These are phyloP conservation scores for Pogonognathellus flavescens DNA, from an alignment of 1,140 invertebrate genomes.

Conservation along the genomic window DNA sequence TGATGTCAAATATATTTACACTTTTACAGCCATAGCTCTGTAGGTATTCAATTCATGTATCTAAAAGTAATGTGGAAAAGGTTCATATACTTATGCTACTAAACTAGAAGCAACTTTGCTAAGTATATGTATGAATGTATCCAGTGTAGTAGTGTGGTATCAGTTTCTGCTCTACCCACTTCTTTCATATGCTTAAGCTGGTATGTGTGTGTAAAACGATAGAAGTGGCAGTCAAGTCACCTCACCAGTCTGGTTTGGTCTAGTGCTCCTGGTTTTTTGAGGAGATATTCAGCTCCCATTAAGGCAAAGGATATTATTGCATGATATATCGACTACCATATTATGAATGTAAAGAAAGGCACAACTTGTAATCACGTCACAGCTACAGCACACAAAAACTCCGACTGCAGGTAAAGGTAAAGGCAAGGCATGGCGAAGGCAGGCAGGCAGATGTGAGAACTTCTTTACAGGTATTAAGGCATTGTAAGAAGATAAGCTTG, in stretches of 20 bases:
- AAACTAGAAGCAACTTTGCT: too few species aligned
- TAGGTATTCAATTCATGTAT: too few species aligned
- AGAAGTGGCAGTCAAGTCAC: too few species aligned
- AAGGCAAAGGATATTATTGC: constrained; percentile 16
- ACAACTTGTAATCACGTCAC: background rate
- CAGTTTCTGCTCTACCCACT: too few species aligned
- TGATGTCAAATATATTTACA: too few species aligned
- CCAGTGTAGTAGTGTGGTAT: too few species aligned
- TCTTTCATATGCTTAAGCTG: too few species aligned
- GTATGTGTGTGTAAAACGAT: too few species aligned
- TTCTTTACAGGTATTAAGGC: constrained; percentile 11
- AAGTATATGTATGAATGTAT: too few species aligned
- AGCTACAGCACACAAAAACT: background rate
- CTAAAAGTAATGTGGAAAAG: too few species aligned
- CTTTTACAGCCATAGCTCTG: too few species aligned
- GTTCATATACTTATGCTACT: too few species aligned
- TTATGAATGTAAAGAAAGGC: background rate
- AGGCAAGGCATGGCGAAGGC: background rate
- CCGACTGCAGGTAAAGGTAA: background rate
- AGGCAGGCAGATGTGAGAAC: constrained; percentile 35
- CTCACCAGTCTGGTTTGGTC: background rate
- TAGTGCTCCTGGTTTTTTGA: constrained; percentile 25
- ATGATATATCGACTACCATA: constrained; percentile 14
- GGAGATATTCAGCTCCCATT: constrained; percentile 7
- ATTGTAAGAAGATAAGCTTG: background rate